Base-by-base conservation (phyloP, 1,140 invertebrate species). In the Pseudomyrmex cubaensis region DNA sequence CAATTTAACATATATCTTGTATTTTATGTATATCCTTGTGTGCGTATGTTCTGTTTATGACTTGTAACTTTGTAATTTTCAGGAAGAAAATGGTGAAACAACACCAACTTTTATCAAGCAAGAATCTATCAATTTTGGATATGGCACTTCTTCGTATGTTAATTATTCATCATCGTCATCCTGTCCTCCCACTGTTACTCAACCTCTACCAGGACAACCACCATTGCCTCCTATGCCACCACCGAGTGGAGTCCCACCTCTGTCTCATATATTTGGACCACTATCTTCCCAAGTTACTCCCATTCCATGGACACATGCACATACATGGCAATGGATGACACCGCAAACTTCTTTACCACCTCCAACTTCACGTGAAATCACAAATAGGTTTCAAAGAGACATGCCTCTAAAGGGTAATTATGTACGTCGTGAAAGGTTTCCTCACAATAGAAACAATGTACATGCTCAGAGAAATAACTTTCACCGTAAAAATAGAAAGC, bases 201-300 rank as follows among this genome's bases (percentile, higher is more conserved):
- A 93, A 67, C 93, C 93, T 10, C 82, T 94, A 25, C 94, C 94
- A 0, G 93, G 94, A 4, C 94, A 94, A 77, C 94, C 94, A 25
- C 94, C 94, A 1, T 82, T 94, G 56, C 94, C 94, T 48, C 92
- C 93, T 9, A 94, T 94, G 93, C 93, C 93, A 44, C 94, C 93
- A 2, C 83, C 91, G 1, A 90, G 87, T 4, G 87, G 92, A 54
- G 82, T 93, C 8, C 94, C 94, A 52, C 93, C 93, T 8, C 93
- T 93, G 22, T 92, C 93, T 22, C 92, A 93, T 73, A 90, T 94
- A 44, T 94, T 92, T 66, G 90, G 90, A 70, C 87, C 90, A 35
- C 89, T 93, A 56, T 85, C 91, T 72, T 88, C 93, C n/a, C 92
- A 93, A 82, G 90, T 93, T 17, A 84, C 92, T 2, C 92, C 91